phyloP scores from a whole-genome alignment of 2,888 invertebrate genomes.

The Diaperis boleti region DNA sequence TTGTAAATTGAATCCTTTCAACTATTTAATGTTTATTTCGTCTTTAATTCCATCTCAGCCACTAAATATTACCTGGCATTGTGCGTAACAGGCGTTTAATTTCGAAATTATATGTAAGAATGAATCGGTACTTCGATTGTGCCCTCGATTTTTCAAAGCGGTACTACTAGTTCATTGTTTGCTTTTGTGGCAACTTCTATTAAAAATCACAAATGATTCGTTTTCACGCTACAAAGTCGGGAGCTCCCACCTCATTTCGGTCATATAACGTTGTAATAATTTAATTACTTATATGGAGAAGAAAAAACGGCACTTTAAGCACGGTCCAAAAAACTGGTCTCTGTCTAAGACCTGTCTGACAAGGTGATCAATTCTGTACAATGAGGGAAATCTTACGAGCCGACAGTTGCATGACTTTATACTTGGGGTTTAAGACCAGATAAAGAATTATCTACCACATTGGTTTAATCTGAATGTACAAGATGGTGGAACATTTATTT shows the following conservation, averaged over 20 bases:
- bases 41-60: slow-evolving; percentile 45
- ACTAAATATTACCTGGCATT: slow-evolving; percentile 48
- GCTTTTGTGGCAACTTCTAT: slow-evolving; percentile 39
- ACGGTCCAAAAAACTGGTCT: too few species aligned
- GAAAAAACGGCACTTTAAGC: too few species aligned
- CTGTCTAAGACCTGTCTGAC: too few species aligned
- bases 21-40: slow-evolving; percentile 49
- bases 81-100: slow-evolving; percentile 45
- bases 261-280: slow-evolving; percentile 28
- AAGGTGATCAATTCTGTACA: too few species aligned
- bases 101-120: slow-evolving; percentile 41
- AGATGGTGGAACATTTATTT: too few species aligned
- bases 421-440: too few species aligned
- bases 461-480: too few species aligned
- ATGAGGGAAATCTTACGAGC: too few species aligned
- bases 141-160: slow-evolving; percentile 37
- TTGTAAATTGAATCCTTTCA: slow-evolving; percentile 58
- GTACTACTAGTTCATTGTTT: slow-evolving; percentile 39
- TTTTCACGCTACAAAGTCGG: slow-evolving; percentile 48
- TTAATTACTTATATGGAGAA: slow-evolving; percentile 29
- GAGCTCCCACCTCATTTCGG: slow-evolving; percentile 30
- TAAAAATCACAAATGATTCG: slow-evolving; percentile 53
- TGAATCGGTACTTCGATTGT: slow-evolving; percentile 40
- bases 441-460: too few species aligned
- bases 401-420: too few species aligned